Evolutionary conservation across 2,888 invertebrate species (phyloP), one percentile per base, ranked within the genome.

Genomic region (Coelinius sp.): DNA sequence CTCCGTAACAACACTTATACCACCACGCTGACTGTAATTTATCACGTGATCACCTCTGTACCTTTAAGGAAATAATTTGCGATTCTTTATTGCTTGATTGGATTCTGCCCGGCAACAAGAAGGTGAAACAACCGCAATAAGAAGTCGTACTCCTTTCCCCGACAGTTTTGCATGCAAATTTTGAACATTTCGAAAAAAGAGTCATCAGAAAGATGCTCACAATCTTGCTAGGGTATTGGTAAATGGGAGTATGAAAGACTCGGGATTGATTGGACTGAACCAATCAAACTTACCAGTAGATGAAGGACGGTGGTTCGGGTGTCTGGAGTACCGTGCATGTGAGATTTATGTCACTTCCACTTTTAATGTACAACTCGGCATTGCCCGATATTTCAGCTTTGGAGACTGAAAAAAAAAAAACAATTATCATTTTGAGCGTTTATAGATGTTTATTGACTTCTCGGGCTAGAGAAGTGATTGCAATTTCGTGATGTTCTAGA

Each of bases 271-370:
- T 38, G n/a, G 56, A 66, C 63, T 27, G 65, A 75, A 62, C 49
- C 53, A 75, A 74, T 75, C 75, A 77, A 77, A 85, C 83, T 85
- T 75, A 86, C 86, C 84, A 82, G 81, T 82, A 89, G 83, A 92
- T 92, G 90, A 92, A 94, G 89, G 93, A 93, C 74, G 94, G 94
- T 56, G 94, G 94, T 85, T 94, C 94, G 35, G 94, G 94, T 75
- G 94, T 94, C 89, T 95, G 92, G 82, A 94, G 92, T 75, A 95
- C 95, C 84, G 94, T 92, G 89, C 96, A 96, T 83, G 95, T 96
- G 88, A 96, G 91, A 90, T 96, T 96, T 89, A 96, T 95, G 91
- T 96, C 95, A 85, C 95, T 95, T 81, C 96, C 96, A 84, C 94
- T 95, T 87, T 95, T 93, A 88, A 96, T 94, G 90, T 94, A 95